Evolutionary conservation across 2,113 vertebrate genomes (phyloP).

Genomic region (Serilophus lunatus): DNA sequence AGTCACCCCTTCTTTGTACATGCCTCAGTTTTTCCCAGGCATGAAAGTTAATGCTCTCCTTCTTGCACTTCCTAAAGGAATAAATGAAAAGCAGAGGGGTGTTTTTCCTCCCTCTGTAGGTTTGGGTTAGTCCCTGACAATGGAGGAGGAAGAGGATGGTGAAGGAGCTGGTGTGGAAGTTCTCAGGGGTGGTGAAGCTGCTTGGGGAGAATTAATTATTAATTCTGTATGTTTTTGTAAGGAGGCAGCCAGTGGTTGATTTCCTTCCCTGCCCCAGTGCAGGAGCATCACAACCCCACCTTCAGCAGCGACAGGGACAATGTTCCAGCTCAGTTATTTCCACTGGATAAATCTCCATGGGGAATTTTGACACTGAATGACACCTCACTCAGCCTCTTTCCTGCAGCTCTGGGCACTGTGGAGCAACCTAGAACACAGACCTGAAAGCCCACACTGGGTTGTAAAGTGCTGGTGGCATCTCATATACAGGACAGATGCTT

Average conservation of each 20-base stretch:
- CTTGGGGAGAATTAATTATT: background rate
- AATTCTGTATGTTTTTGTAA: background rate
- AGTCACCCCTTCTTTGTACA: background rate
- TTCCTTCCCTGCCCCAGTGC: background rate
- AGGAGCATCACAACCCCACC: fast-evolving
- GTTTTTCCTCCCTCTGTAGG: background rate
- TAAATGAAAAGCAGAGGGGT: background rate
- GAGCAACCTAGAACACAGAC: background rate
- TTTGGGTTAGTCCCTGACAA: background rate
- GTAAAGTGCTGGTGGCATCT: fast-evolving
- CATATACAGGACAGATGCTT: fast-evolving
- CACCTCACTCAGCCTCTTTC: fast-evolving
- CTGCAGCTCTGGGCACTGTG: fast-evolving
- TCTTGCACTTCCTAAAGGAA: background rate
- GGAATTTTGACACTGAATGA: background rate
- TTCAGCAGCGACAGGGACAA: fast-evolving
- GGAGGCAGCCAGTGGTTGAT: background rate
- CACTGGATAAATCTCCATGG: fast-evolving
- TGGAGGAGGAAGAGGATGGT: fast-evolving
- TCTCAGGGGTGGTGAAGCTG: background rate
- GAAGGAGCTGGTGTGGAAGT: background rate
- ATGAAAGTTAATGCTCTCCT: fast-evolving
- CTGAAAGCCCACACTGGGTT: fast-evolving
- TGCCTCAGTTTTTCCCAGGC: background rate
- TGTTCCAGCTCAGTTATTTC: background rate